phyloP scores from a whole-genome alignment of 2,113 vertebrate genomes.

The Rhea pennata region DNA sequence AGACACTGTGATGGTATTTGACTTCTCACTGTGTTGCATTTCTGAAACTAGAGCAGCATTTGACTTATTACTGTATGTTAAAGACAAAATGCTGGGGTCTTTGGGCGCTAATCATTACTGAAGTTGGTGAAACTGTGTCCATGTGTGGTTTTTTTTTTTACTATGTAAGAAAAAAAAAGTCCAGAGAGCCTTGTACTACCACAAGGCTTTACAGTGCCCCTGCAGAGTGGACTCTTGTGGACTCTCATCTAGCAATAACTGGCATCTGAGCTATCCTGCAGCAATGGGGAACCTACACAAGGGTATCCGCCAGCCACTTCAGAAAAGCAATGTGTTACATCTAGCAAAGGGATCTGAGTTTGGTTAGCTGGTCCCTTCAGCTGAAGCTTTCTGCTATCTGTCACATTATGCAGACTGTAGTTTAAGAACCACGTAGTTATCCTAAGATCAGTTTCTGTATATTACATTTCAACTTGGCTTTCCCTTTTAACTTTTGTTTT shows the following conservation, averaged over 20 bases:
- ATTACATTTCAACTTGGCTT: background rate
- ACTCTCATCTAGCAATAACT: background rate
- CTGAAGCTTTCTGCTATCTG: background rate
- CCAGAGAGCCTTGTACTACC: background rate
- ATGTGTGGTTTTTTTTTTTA: too few species aligned
- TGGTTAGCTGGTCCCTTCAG: background rate
- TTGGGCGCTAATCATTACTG: background rate
- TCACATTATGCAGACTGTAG: background rate
- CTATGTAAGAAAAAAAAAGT: background rate
- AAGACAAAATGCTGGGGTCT: background rate
- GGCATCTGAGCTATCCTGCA: background rate
- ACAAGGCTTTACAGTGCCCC: background rate
- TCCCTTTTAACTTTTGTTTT: background rate
- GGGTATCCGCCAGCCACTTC: background rate
- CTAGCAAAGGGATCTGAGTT: background rate
- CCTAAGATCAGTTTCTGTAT: background rate
- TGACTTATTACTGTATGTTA: background rate
- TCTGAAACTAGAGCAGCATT: background rate
- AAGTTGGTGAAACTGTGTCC: background rate
- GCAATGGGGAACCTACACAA: accelerated
- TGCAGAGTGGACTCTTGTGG: too few species aligned
- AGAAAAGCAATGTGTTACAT: background rate
- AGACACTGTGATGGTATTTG: background rate
- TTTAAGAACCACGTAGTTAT: background rate
- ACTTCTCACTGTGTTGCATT: background rate